Conservation (phyloP, 2,797 vertebrate genomes). For the Thalassophryne amazonica region DNA sequence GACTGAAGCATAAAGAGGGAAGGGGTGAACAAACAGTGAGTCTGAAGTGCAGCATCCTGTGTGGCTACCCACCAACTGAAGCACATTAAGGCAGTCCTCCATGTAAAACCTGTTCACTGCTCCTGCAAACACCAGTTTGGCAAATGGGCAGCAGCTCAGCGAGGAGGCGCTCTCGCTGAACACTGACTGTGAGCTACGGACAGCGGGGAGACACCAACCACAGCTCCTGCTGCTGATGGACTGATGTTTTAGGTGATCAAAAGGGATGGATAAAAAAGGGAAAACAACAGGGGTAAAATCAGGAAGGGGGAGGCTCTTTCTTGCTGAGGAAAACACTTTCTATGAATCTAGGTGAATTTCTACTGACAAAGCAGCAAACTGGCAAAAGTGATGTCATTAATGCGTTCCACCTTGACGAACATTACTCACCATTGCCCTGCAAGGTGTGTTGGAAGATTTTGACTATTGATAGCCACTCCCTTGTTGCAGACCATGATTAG, state of each 20-base stretch:
- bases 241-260: conserved; percentile 76
- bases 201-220: conserved; percentile 67
- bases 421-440: no score
- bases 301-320: conserved; percentile 60
- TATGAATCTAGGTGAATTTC: no score
- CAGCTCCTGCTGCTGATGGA: conserved; percentile 64
- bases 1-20: background rate
- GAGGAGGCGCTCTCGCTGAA: conserved; percentile 68
- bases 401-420: no score
- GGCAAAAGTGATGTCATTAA: no score
- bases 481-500: no score
- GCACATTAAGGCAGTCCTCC: conserved; percentile 65
- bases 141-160: conserved; percentile 60
- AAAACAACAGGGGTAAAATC: conserved; percentile 65
- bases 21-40: conserved; percentile 53
- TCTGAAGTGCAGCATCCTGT: conserved; percentile 62
- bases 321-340: conserved; percentile 59
- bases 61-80: conserved; percentile 62
- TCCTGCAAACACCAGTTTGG: conserved; percentile 59
- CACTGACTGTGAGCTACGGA: conserved; percentile 61
- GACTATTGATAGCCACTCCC: no score
- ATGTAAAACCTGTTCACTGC: conserved; percentile 65
- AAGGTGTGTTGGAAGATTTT: no score
- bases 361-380: no score
- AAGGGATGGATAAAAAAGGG: conserved; percentile 65